phyloP scores from a whole-genome alignment of 2,113 vertebrate genomes.

The Chlorocebus sabaeus region DNA sequence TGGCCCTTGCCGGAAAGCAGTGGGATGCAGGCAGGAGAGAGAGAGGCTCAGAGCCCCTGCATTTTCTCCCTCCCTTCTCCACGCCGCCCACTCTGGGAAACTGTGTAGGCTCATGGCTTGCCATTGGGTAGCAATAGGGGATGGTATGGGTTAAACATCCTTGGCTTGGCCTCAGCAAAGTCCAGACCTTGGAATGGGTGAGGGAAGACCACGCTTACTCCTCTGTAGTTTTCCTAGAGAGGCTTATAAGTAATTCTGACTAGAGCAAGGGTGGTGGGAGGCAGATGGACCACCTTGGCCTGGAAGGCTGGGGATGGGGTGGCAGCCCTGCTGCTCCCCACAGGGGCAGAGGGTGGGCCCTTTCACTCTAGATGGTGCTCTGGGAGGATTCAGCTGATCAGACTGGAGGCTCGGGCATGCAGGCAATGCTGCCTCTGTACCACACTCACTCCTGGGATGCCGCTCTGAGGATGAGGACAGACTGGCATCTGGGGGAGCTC shows the following conservation, averaged over 20 bases:
- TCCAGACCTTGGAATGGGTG: background rate
- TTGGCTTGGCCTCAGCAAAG: background rate
- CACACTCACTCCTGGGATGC: background rate
- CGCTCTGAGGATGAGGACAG: background rate
- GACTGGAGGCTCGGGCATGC: background rate
- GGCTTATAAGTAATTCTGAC: background rate
- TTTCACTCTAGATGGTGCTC: background rate
- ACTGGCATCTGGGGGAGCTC: background rate
- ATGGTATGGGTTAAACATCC: background rate
- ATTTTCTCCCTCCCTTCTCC: background rate
- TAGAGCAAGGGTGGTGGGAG: background rate
- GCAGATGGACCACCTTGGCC: background rate
- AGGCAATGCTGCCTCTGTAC: background rate
- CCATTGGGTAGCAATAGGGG: background rate
- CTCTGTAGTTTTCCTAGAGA: background rate
- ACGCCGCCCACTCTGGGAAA: background rate
- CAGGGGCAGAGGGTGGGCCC: background rate
- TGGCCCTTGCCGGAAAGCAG: constrained; percentile 48
- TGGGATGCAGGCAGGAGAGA: constrained; percentile 42
- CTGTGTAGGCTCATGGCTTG: background rate
- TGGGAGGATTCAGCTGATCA: background rate
- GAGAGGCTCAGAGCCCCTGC: background rate
- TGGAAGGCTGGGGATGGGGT: background rate
- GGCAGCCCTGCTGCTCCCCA: background rate
- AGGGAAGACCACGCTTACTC: background rate